Evolutionary conservation across 2,888 invertebrate species (phyloP).

Genomic region (Platycheirus rosarum): DNA sequence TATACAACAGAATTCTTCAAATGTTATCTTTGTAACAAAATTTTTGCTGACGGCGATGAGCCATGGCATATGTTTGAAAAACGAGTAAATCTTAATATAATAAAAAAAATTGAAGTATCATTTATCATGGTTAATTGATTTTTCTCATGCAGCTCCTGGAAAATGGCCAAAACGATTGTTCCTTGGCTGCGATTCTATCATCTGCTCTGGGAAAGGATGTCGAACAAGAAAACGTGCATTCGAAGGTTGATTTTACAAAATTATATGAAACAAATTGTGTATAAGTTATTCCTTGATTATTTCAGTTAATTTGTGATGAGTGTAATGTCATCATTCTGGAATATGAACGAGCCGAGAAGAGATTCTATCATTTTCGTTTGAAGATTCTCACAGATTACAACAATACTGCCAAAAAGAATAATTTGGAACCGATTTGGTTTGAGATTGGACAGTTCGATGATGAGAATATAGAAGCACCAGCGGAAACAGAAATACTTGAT

Average conservation of each 20-base stretch:
- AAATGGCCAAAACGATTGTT: slow-evolving; percentile 56
- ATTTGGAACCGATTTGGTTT: slow-evolving; percentile 71
- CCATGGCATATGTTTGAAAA: slow-evolving; percentile 72
- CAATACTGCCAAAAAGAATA: slow-evolving; percentile 80
- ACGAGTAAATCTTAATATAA: slow-evolving; percentile 68
- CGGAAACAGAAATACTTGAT: background rate
- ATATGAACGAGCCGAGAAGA: slow-evolving; percentile 85
- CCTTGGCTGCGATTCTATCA: slow-evolving; percentile 69
- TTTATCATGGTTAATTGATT: background rate
- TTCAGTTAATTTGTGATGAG: slow-evolving; percentile 85
- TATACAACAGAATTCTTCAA: slow-evolving; percentile 57
- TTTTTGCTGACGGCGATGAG: slow-evolving; percentile 66
- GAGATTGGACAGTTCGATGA: slow-evolving; percentile 52
- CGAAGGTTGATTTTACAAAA: slow-evolving; percentile 79
- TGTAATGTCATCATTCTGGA: slow-evolving; percentile 86
- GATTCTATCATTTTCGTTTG: slow-evolving; percentile 83
- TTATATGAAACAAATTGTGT: background rate
- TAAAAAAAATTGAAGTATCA: too few species aligned
- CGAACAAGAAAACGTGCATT: slow-evolving; percentile 84
- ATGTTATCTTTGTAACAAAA: slow-evolving; percentile 73
- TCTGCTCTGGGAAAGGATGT: slow-evolving; percentile 79
- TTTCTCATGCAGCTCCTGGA: slow-evolving; percentile 35
- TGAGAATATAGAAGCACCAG: background rate
- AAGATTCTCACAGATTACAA: slow-evolving; percentile 84
- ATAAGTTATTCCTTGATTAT: background rate